A percentile compares a stretch with the other conserved stretches of the same genome.
Evolutionary conservation across 2,888 invertebrate genomes (phyloP).

Genomic region (Seira sanloemensis): DNA sequence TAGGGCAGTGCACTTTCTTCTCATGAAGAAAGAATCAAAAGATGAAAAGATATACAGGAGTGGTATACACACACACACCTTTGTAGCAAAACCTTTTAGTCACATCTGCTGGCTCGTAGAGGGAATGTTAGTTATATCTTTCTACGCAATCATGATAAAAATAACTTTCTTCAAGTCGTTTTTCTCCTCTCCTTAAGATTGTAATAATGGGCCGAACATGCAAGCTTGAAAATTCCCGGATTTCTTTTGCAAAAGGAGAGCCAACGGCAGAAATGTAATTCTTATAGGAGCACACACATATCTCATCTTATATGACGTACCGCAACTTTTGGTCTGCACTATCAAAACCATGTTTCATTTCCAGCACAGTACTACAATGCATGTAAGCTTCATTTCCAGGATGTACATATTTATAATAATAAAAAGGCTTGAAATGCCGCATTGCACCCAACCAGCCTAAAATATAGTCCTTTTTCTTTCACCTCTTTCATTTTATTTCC

Average conservation of each 20-base stretch:
- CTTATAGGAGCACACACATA: no score
- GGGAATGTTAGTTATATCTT: not conserved
- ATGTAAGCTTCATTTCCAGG: no score
- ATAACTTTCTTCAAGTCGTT: not conserved
- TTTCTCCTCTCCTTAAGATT: not conserved
- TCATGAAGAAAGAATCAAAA: not conserved
- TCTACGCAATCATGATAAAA: not conserved
- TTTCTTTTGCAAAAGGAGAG: not conserved
- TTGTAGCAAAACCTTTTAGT: not conserved
- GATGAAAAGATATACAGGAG: not conserved
- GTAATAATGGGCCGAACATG: not conserved
- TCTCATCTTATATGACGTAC: not conserved
- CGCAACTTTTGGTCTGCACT: not conserved
- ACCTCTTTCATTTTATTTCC: conserved; percentile 15
- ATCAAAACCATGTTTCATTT: conserved; percentile 27
- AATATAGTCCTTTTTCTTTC: conserved; percentile 2
- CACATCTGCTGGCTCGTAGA: not conserved
- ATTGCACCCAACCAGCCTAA: conserved; percentile 54
- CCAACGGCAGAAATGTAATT: not conserved
- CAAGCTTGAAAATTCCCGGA: not conserved
- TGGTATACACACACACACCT: not conserved
- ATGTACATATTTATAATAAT: conserved; percentile 32
- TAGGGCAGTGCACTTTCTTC: conserved; percentile 54
- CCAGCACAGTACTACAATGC: no score
- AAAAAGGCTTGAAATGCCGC: conserved; percentile 58